Percentiles rank a stretch among this genome's conserved stretches.
phyloP scores from a whole-genome alignment of 2,888 invertebrate genomes.

The Hydriomena furcata region DNA sequence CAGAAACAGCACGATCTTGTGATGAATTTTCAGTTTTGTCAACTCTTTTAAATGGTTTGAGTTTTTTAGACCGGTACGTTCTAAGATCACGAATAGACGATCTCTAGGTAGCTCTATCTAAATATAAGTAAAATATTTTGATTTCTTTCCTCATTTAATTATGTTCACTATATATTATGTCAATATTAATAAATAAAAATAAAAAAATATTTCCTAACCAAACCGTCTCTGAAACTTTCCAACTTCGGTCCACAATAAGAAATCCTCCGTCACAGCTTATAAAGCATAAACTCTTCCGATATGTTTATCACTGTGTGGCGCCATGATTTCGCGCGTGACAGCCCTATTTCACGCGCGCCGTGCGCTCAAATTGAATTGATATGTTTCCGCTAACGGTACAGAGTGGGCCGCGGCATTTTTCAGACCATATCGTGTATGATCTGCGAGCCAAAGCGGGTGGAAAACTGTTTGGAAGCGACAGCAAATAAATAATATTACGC shows the following conservation, averaged over 20 bases:
- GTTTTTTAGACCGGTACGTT: too few relatives aligned
- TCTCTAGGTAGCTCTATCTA: too few relatives aligned
- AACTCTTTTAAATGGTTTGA: too few relatives aligned
- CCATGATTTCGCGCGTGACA: conserved; percentile 72
- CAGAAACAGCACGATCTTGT: too few relatives aligned
- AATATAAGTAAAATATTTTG: too few relatives aligned
- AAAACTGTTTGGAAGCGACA: conserved; percentile 59
- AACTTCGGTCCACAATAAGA: conserved; percentile 29
- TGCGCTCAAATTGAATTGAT: conserved; percentile 80
- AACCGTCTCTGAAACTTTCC: conserved; percentile 17
- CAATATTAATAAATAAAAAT: too few relatives aligned
- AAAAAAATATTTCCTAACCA: too few relatives aligned
- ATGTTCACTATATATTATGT: too few relatives aligned
- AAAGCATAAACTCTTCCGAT: conserved; percentile 74
- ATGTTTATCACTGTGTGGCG: conserved; percentile 70
- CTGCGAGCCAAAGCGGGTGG: conserved; percentile 68
- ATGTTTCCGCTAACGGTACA: conserved; percentile 73
- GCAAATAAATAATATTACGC: conserved; percentile 32
- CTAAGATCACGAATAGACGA: too few relatives aligned
- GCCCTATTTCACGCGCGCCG: conserved; percentile 68
- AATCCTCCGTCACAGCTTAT: conserved; percentile 66
- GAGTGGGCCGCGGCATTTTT: conserved; percentile 67
- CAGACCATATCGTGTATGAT: conserved; percentile 76
- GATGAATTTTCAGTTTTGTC: too few relatives aligned
- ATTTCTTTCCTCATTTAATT: too few relatives aligned